Base-by-base conservation (phyloP, 2,113 vertebrate genomes). In the Gavia stellata region DNA sequence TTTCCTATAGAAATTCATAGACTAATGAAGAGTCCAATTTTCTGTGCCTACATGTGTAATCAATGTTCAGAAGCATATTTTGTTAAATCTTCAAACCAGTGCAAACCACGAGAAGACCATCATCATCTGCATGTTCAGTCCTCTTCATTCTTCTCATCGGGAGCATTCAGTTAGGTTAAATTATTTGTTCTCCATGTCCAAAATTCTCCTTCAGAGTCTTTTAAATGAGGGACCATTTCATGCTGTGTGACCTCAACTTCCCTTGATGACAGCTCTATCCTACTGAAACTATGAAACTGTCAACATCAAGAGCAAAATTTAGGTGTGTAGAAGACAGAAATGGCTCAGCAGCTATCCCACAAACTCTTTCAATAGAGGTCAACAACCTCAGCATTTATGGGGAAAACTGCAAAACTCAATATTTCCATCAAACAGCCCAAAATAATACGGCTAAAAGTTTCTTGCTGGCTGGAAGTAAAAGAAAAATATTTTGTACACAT, bases 211-310 rank as follows among this genome's bases (percentile, higher is more conserved):
- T 94, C 67, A 62, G 71, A 28, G 88, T 47, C 29, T 12, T 80
- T 72, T 86, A 89, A 95, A 93, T 40, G 81, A 94, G 70, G 45
- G 24, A 79, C 74, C 89, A 92, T 92, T 94, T 96, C 78, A 94
- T 90, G 78, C 71, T 78, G 45, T 90, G 71, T 95, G 89, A 96
- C 91, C 87, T 90, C 96, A 95, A 36, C 95, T 96, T 97, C 94
- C 95, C 75, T 78, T 78, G 97, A 88, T 92, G 93, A 96, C 91
- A 97, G 81, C 71, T 85, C 95, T 88, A 81, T 96, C 93, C 95
- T 80, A 94, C 87, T 92, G 91, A 53, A 94, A 83, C 93, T 80
- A 90, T 92, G 96, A 97, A 97, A 95, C 89, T 96, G 95, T 96
- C 94, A 97, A 90, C 74, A 88, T 88, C 81, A 81, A 56, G 86